Conservation (phyloP, 2,797 vertebrate genomes). For the Crenichthys baileyi region DNA sequence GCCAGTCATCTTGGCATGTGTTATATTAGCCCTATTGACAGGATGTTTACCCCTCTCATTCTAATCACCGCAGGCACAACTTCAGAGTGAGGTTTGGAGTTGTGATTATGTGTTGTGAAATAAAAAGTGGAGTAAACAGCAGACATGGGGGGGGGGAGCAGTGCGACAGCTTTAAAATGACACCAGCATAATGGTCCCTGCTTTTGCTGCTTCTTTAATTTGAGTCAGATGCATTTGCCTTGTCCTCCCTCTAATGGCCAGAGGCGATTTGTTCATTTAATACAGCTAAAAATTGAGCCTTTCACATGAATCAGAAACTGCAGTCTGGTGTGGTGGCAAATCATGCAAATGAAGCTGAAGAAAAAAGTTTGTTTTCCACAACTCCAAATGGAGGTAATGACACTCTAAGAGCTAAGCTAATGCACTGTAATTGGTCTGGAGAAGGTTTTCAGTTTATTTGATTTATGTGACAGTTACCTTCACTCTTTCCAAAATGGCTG, state of each 20-base stretch:
- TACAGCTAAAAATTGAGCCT: slow-evolving; percentile 6
- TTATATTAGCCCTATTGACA: slow-evolving; percentile 67
- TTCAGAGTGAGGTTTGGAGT: slow-evolving; percentile 28
- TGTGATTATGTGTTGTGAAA: slow-evolving; percentile 48
- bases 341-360: neutral
- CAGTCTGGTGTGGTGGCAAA: neutral
- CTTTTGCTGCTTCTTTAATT: slow-evolving; percentile 9
- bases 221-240: neutral
- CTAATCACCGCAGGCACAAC: slow-evolving; percentile 47
- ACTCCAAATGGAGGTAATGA: neutral
- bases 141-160: neutral
- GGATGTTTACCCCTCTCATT: slow-evolving; percentile 46
- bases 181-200: neutral
- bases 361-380: slow-evolving; percentile 19
- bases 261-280: neutral
- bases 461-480: slow-evolving; percentile 25
- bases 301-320: slow-evolving; percentile 1
- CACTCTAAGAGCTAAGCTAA: slow-evolving; percentile 26
- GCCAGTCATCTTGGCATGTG: slow-evolving; percentile 51
- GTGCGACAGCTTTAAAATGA: slow-evolving; percentile 16
- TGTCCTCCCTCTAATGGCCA: neutral
- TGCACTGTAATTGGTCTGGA: slow-evolving; percentile 19
- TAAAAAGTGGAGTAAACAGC: slow-evolving; percentile 31
- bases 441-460: slow-evolving; percentile 16
- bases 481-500: slow-evolving; percentile 41